Percentiles rank a stretch among this genome's conserved stretches.
Evolutionary conservation across 2,797 vertebrate species (phyloP).

Genomic region (Peromyscus nudipes): DNA sequence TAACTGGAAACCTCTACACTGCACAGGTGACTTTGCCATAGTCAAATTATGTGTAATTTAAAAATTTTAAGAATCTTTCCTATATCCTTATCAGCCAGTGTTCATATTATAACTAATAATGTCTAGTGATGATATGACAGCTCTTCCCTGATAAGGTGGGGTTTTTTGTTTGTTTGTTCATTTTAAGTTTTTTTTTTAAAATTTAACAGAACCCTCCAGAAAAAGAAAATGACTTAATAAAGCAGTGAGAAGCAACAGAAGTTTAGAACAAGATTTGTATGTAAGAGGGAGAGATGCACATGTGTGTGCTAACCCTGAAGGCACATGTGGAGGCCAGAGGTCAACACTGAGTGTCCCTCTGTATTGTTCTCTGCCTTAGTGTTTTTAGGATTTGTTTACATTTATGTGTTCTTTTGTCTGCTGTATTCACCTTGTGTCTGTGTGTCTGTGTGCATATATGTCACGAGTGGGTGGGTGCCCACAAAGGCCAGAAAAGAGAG

Average conservation of each 20-base stretch:
- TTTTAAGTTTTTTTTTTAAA: neutral
- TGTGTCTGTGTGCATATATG: neutral
- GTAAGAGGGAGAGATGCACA: neutral
- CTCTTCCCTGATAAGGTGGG: neutral
- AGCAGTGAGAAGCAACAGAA: slow-evolving; percentile 2
- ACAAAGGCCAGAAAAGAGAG: neutral
- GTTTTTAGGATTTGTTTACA: neutral
- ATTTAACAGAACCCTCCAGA: slow-evolving; percentile 27
- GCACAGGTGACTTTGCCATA: neutral
- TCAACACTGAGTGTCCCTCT: neutral
- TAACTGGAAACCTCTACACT: neutral
- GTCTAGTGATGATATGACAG: neutral
- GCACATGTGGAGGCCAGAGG: neutral
- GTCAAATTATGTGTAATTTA: slow-evolving; percentile 28
- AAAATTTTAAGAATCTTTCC: neutral
- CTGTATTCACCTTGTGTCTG: neutral
- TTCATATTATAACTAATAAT: slow-evolving; percentile 2
- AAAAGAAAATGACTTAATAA: slow-evolving; percentile 57
- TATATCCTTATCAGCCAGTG: neutral
- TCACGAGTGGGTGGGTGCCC: too few species aligned
- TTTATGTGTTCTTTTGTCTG: neutral
- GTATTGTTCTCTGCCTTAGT: neutral
- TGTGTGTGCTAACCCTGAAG: neutral
- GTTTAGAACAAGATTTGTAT: neutral
- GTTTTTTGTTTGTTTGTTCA: neutral